A percentile compares a stretch with the other conserved stretches of the same genome.
These are phyloP conservation scores for Enteromius viviparus DNA, from an alignment of 2,797 vertebrate genomes.

Conservation along the genomic window DNA sequence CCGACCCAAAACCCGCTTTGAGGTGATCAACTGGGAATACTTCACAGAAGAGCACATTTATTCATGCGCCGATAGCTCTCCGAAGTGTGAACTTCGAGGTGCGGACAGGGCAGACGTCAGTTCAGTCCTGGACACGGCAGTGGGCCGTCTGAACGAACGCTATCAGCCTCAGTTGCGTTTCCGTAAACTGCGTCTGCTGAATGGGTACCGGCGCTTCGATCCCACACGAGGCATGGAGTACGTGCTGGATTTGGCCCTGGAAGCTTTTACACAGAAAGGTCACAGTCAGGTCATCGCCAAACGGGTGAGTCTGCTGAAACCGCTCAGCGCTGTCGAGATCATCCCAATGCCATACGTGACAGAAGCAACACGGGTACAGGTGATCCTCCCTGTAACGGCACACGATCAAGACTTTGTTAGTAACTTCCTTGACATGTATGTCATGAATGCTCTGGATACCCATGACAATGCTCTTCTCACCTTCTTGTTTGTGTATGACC, in stretches of 20 bases:
- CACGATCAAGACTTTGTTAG: conserved; percentile 84
- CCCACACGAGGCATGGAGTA: conserved; percentile 97
- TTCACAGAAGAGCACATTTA: conserved; percentile 96
- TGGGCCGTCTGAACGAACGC: conserved; percentile 88
- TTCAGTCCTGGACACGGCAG: conserved; percentile 85
- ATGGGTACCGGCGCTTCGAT: conserved; percentile 94
- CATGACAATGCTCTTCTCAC: conserved; percentile 91
- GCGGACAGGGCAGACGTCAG: conserved; percentile 84
- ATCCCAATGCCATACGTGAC: conserved; percentile 98
- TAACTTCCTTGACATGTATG: conserved; percentile 92
- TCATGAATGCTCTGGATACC: conserved; percentile 87
- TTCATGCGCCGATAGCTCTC: conserved; percentile 86
- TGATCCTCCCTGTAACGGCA: conserved; percentile 89
- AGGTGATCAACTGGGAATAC: conserved; percentile 97
- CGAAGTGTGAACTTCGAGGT: conserved; percentile 92
- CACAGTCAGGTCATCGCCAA: conserved; percentile 88
- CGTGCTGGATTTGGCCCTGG: conserved; percentile 89
- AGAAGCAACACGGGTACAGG: conserved; percentile 91
- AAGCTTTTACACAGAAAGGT: conserved; percentile 91
- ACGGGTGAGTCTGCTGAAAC: conserved; percentile 88
- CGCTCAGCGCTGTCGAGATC: conserved; percentile 91
- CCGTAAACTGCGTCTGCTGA: conserved; percentile 87
- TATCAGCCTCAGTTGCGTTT: conserved; percentile 93
- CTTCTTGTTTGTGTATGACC: conserved; percentile 91
- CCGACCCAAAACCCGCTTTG: conserved; percentile 90